Percentiles rank a stretch among this genome's conserved stretches.
Evolutionary conservation across 2,888 invertebrate genomes (phyloP).

Genomic region (Linnaemya tessellans): DNA sequence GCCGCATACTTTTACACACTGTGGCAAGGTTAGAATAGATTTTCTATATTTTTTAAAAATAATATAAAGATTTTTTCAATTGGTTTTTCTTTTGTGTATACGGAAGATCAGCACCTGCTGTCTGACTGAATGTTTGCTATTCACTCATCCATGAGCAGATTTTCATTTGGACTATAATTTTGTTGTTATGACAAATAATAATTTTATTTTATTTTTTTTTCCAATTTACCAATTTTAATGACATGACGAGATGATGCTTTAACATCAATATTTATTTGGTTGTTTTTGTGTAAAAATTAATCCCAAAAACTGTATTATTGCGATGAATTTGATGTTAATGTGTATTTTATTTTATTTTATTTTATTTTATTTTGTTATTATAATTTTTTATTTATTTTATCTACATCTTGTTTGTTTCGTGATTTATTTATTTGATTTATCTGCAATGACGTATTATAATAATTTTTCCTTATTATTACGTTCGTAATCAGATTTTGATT

Average conservation of each 20-base stretch:
- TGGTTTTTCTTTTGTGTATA: too few relatives aligned
- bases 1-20: background rate
- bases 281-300: constrained; percentile 40
- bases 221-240: constrained; percentile 45
- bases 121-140: background rate
- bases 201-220: constrained; percentile 15
- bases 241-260: constrained; percentile 55
- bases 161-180: background rate
- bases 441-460: constrained; percentile 23
- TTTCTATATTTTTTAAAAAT: background rate
- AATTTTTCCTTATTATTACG: constrained; percentile 31
- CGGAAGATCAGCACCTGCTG: constrained; percentile 9
- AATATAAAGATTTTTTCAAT: background rate
- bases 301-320: constrained; percentile 32
- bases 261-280: constrained; percentile 45
- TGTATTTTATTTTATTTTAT: background rate
- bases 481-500: constrained; percentile 38
- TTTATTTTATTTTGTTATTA: too few relatives aligned
- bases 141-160: background rate
- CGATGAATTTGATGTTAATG: background rate
- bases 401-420: background rate
- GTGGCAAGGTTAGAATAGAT: background rate
- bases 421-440: constrained; percentile 12
- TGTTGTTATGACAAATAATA: constrained; percentile 64
- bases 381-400: background rate